A percentile compares a stretch with the other conserved stretches of the same genome.
Conservation (phyloP, 2,888 invertebrate species). For the Sesia bembeciformis region DNA sequence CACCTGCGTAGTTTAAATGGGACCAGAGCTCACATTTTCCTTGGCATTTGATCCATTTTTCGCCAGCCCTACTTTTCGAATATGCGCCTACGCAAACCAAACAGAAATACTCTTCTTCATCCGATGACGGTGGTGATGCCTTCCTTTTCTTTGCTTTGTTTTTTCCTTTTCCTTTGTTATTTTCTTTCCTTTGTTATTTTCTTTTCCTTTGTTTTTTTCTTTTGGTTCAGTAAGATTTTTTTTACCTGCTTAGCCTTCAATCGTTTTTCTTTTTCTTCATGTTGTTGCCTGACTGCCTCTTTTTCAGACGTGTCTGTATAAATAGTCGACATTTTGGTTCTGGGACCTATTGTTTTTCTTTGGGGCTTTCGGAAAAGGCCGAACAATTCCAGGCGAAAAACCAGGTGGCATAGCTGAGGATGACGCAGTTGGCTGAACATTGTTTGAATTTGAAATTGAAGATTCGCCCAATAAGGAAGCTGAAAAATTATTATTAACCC, state of each 20-base stretch:
- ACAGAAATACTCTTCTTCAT: slow-evolving; percentile 11
- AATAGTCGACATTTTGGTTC: slow-evolving; percentile 11
- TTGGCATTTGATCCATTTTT: slow-evolving; percentile 9
- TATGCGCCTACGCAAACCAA: slow-evolving; percentile 8
- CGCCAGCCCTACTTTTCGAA: slow-evolving; percentile 7
- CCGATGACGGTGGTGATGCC: too few relatives aligned
- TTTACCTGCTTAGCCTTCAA: slow-evolving; percentile 8
- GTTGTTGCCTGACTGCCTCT: slow-evolving; percentile 11
- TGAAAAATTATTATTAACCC: too few relatives aligned
- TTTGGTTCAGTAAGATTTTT: too few relatives aligned
- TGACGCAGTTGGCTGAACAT: not conserved
- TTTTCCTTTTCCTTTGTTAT: too few relatives aligned
- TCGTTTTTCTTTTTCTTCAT: slow-evolving; percentile 4
- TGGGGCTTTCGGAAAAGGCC: slow-evolving; percentile 14
- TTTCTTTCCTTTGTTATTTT: too few relatives aligned
- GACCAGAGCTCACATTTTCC: slow-evolving; percentile 8
- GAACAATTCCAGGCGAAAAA: slow-evolving; percentile 12
- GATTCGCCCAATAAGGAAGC: too few relatives aligned
- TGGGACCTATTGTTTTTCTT: slow-evolving; percentile 8
- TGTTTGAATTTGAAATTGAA: too few relatives aligned
- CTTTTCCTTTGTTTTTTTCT: too few relatives aligned
- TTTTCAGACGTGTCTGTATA: slow-evolving; percentile 18
- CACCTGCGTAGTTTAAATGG: slow-evolving; percentile 8
- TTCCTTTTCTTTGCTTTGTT: too few relatives aligned
- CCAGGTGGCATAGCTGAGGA: not conserved